A percentile compares a stretch with the other conserved stretches of the same genome.
Conservation (phyloP, 2,113 vertebrate species). For the Mesoclemmys tuberculata region DNA sequence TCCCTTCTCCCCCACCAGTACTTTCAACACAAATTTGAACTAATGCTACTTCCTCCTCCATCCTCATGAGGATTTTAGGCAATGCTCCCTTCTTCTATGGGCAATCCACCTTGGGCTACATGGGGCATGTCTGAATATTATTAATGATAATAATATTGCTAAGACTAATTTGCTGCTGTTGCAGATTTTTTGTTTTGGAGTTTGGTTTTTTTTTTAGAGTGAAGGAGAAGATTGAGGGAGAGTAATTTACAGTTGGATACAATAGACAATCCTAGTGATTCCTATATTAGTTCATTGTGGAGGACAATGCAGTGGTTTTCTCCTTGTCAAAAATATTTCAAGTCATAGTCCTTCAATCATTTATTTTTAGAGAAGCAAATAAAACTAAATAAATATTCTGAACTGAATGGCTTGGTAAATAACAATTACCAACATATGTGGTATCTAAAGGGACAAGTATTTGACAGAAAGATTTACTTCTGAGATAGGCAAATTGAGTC, state of each 20-base stretch:
- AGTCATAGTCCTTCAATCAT: background rate
- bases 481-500: background rate
- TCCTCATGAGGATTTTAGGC: background rate
- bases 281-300: background rate
- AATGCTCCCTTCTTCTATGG: background rate
- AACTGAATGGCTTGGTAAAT: background rate
- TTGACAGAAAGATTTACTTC: background rate
- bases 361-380: background rate
- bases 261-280: background rate
- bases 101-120: background rate
- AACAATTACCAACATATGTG: background rate
- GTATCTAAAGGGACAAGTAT: background rate
- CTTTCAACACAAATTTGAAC: background rate
- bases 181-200: background rate
- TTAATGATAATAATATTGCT: fast-evolving
- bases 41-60: background rate
- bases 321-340: background rate
- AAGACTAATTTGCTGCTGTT: background rate
- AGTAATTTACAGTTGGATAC: fast-evolving
- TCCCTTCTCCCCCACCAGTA: no score
- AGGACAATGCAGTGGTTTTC: background rate
- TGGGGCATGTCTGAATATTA: background rate
- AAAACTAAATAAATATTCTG: background rate
- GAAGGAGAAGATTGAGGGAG: background rate
- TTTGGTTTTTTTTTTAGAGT: background rate